phyloP scores from a whole-genome alignment of 2,888 invertebrate genomes.

The Clistopyga incitator region DNA sequence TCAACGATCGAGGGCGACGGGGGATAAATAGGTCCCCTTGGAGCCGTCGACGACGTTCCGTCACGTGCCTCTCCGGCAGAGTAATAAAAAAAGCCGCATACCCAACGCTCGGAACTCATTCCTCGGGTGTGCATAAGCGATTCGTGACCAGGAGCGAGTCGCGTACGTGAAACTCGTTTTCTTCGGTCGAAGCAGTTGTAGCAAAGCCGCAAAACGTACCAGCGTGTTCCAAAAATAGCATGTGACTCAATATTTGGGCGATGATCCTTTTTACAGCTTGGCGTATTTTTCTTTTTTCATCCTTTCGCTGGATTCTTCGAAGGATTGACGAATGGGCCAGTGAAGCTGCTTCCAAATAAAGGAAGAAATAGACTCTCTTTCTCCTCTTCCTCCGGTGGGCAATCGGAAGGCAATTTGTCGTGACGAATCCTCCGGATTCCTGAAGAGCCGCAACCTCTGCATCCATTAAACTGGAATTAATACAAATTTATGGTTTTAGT shows the following conservation, averaged over 20 bases:
- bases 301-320: not conserved
- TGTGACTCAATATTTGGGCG: constrained; percentile 78
- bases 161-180: constrained; percentile 61
- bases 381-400: not conserved
- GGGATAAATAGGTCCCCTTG: constrained; percentile 15
- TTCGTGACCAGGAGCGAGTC: constrained; percentile 35
- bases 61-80: not conserved
- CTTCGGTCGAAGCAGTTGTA: constrained; percentile 30
- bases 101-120: constrained; percentile 22
- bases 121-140: constrained; percentile 33
- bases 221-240: constrained; percentile 73
- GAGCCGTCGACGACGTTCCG: constrained; percentile 13
- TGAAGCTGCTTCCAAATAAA: not conserved
- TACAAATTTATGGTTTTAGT: constrained; percentile 34
- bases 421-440: constrained; percentile 12
- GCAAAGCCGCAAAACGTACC: constrained; percentile 40
- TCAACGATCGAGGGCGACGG: constrained; percentile 5
- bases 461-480: constrained; percentile 28
- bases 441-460: not conserved
- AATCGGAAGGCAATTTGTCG: constrained; percentile 35
- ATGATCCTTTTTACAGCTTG: constrained; percentile 43
- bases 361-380: too few species aligned
- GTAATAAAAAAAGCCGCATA: not conserved
- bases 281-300: constrained; percentile 45
- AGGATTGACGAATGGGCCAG: not conserved